Evolutionary conservation across 2,797 vertebrate genomes (phyloP).

Genomic region (Glyptemys insculpta): DNA sequence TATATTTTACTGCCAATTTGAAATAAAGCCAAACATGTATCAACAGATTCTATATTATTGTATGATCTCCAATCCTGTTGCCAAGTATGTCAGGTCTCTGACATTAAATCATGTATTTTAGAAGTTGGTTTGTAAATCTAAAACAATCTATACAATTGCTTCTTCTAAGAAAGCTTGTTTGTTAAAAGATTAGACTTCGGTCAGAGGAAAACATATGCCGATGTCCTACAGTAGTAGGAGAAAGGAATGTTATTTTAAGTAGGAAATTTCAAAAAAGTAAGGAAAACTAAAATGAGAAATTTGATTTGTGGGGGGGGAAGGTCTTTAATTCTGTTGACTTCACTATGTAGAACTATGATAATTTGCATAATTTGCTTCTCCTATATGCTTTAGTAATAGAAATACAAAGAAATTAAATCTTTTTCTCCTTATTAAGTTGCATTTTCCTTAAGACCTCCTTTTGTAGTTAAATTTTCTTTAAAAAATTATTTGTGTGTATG

Average conservation of each 20-base stretch:
- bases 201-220: neutral
- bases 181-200: neutral
- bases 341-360: neutral
- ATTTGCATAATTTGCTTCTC: no score
- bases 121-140: neutral
- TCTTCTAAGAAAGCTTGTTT: neutral
- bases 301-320: neutral
- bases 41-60: neutral
- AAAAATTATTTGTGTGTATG: neutral
- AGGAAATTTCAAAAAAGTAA: neutral
- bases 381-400: neutral
- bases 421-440: neutral
- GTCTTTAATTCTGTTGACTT: neutral
- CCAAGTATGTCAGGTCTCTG: conserved; percentile 9
- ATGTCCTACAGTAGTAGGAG: neutral
- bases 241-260: conserved; percentile 20
- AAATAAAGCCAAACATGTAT: conserved; percentile 19
- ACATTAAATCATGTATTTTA: conserved; percentile 19
- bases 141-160: conserved; percentile 31
- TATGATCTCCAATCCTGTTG: neutral
- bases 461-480: neutral
- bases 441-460: neutral
- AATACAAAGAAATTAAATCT: conserved; percentile 11
- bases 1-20: conserved; percentile 30
- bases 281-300: neutral